A percentile compares a stretch with the other conserved stretches of the same genome.
phyloP scores from a whole-genome alignment of 2,797 vertebrate genomes.

The Serranus cabrilla region DNA sequence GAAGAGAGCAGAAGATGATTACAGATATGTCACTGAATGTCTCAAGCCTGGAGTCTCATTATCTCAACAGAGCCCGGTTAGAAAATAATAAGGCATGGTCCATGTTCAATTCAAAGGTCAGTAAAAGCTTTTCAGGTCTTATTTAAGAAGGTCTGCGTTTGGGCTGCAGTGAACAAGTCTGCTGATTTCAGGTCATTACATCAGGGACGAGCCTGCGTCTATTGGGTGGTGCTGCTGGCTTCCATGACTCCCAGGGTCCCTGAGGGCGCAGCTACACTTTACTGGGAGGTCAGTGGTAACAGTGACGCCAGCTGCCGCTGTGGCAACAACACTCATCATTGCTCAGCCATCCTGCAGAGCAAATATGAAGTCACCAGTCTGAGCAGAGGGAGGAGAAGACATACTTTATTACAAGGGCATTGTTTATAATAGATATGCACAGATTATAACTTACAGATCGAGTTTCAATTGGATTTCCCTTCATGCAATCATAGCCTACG shows the following conservation, averaged over 20 bases:
- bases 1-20: conserved; percentile 3
- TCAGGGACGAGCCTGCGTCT: conserved; percentile 54
- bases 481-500: conserved; percentile 3
- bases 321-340: conserved; percentile 58
- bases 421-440: not conserved
- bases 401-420: not conserved
- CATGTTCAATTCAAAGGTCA: conserved; percentile 57
- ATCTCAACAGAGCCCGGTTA: conserved; percentile 10
- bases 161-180: conserved; percentile 47
- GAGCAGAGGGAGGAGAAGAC: conserved; percentile 18
- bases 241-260: conserved; percentile 75
- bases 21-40: conserved; percentile 7
- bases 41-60: conserved; percentile 34
- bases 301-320: conserved; percentile 68
- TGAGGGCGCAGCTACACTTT: conserved; percentile 56
- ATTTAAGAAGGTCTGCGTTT: conserved; percentile 40
- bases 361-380: conserved; percentile 35
- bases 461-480: conserved; percentile 6
- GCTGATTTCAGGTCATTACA: conserved; percentile 67
- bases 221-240: conserved; percentile 61
- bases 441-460: not conserved
- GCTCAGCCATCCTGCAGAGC: conserved; percentile 37
- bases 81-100: conserved; percentile 21
- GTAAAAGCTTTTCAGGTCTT: conserved; percentile 22
- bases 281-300: conserved; percentile 65